phyloP scores from a whole-genome alignment of 2,113 vertebrate species.

The Rhinolophus sinicus region DNA sequence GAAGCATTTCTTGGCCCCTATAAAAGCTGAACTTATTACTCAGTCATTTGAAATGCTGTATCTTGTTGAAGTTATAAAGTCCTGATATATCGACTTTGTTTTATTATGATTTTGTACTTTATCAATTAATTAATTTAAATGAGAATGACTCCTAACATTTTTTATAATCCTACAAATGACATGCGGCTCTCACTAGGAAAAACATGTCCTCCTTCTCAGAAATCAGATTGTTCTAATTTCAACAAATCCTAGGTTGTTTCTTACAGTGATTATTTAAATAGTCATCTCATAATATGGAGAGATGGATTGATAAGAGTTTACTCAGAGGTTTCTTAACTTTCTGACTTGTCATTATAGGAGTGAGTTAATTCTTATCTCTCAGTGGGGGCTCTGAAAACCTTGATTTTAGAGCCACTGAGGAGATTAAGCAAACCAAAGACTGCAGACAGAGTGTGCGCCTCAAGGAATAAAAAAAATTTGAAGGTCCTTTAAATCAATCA shows the following conservation, averaged over 20 bases:
- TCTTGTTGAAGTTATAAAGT: background rate
- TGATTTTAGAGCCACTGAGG: background rate
- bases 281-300: background rate
- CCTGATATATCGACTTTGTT: background rate
- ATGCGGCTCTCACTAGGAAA: background rate
- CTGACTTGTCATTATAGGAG: background rate
- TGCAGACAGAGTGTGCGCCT: background rate
- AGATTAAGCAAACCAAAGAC: background rate
- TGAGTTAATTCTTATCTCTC: background rate
- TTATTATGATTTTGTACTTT: background rate
- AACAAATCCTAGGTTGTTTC: background rate
- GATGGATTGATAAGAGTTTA: background rate
- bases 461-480: background rate
- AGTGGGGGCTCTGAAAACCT: background rate
- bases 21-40: background rate
- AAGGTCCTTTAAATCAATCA: background rate
- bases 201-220: background rate
- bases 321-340: constrained; percentile 20
- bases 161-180: background rate
- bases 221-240: background rate
- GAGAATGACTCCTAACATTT: background rate
- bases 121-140: background rate
- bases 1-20: background rate
- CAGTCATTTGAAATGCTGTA: background rate
- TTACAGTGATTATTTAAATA: background rate